These are phyloP conservation scores for Anniella stebbinsi DNA, from an alignment of 2,797 vertebrate species.

Conservation along the genomic window DNA sequence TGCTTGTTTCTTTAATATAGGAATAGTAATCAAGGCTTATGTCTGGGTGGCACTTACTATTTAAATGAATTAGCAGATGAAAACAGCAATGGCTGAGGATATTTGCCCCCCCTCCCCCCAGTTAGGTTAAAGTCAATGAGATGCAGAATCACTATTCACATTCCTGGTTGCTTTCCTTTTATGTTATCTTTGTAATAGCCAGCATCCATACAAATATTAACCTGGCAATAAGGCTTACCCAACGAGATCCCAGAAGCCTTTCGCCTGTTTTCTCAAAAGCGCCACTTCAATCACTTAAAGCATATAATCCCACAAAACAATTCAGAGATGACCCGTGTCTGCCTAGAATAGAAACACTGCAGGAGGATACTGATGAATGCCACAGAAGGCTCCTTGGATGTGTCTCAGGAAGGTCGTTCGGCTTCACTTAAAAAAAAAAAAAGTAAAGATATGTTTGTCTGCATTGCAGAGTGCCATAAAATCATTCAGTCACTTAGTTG, in stretches of 20 bases:
- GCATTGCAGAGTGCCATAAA: conserved; percentile 73
- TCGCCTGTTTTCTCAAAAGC: conserved; percentile 45
- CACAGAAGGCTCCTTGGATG: conserved; percentile 58
- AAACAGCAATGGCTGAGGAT: conserved; percentile 39
- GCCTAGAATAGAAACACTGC: conserved; percentile 41
- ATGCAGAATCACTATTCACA: conserved; percentile 35
- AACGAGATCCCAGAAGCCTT: conserved; percentile 30
- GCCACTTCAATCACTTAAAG: conserved; percentile 27
- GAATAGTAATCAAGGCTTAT: conserved; percentile 49
- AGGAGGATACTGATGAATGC: conserved; percentile 49
- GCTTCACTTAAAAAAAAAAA: conserved; percentile 50
- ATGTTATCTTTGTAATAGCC: conserved; percentile 31
- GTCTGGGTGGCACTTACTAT: conserved; percentile 43
- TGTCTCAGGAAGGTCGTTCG: conserved; percentile 67
- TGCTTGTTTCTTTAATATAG: not conserved
- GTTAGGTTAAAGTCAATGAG: conserved; percentile 47
- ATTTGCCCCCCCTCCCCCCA: conserved; percentile 45
- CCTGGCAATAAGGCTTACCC: conserved; percentile 38
- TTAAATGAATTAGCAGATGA: conserved; percentile 50
- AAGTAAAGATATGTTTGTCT: conserved; percentile 64
- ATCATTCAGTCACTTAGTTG: conserved; percentile 43
- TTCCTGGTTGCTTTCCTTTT: conserved; percentile 32
- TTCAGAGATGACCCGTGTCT: conserved; percentile 14
- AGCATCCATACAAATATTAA: not conserved
- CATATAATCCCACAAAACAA: conserved; percentile 48